These are phyloP conservation scores for Tragulus kanchil DNA, from an alignment of 2,113 vertebrate genomes.

Conservation along the genomic window DNA sequence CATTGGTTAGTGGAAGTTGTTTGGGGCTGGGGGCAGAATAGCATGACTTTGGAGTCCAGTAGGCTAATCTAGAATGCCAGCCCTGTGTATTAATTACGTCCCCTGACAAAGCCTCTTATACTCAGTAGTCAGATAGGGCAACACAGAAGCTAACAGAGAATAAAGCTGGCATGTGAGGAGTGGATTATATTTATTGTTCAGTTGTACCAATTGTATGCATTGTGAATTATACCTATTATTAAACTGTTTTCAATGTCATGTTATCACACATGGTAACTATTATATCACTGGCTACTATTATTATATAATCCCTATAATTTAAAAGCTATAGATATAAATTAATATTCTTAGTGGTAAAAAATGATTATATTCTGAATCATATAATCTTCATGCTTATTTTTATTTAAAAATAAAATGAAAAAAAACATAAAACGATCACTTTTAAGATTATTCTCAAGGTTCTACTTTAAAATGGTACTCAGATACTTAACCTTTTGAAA, in stretches of 20 bases:
- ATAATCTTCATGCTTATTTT: constrained; percentile 40
- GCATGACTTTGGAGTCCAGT: background rate
- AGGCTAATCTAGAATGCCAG: background rate
- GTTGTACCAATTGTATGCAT: background rate
- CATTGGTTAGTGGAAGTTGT: background rate
- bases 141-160: background rate
- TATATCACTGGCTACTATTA: background rate
- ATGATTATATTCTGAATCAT: background rate
- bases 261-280: background rate
- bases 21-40: background rate
- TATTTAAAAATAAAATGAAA: background rate
- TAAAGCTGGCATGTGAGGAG: background rate
- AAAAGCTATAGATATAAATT: background rate
- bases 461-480: background rate
- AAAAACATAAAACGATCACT: background rate
- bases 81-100: background rate
- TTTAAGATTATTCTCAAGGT: constrained; percentile 33
- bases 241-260: background rate
- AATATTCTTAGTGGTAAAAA: background rate
- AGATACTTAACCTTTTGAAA: background rate
- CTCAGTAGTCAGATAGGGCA: background rate
- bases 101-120: background rate
- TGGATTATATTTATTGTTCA: background rate
- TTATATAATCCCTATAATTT: background rate
- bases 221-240: constrained; percentile 2